Conservation (phyloP, 1,140 invertebrate species). For the Popillia japonica region DNA sequence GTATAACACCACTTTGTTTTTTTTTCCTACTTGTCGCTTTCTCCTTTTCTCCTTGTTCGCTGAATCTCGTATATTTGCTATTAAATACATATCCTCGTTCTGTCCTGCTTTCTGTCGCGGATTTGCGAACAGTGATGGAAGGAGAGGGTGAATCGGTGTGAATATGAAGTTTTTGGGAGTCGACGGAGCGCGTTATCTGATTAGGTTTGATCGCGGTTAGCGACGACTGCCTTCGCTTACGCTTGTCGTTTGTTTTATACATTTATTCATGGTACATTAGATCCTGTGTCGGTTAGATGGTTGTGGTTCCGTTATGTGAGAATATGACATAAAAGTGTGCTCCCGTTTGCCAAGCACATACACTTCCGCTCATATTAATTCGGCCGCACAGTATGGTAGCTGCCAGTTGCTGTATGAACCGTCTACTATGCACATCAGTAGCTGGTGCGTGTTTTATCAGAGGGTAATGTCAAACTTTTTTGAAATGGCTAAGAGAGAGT, state of each 20-base stretch:
- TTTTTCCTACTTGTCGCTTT: slow-evolving; percentile 3
- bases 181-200: slow-evolving; percentile 47
- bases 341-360: too few species aligned
- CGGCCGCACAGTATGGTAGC: too few species aligned
- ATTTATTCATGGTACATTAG: slow-evolving; percentile 52
- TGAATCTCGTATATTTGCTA: not conserved
- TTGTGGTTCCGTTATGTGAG: slow-evolving; percentile 36
- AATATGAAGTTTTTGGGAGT: slow-evolving; percentile 37
- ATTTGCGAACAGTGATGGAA: not conserved
- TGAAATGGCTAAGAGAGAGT: too few species aligned
- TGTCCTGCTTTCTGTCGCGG: not conserved
- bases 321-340: slow-evolving; percentile 13
- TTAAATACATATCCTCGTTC: slow-evolving; percentile 24
- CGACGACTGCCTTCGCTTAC: slow-evolving; percentile 48
- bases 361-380: too few species aligned
- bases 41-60: not conserved
- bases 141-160: slow-evolving; percentile 6
- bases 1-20: slow-evolving; percentile 6
- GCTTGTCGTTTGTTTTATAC: slow-evolving; percentile 52
- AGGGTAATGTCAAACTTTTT: too few species aligned
- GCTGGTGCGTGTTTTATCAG: too few species aligned
- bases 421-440: too few species aligned
- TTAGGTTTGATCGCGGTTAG: slow-evolving; percentile 50
- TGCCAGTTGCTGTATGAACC: too few species aligned
- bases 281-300: slow-evolving; percentile 47